Conservation (phyloP, 2,888 invertebrate species). For the Punctoribates punctum region DNA sequence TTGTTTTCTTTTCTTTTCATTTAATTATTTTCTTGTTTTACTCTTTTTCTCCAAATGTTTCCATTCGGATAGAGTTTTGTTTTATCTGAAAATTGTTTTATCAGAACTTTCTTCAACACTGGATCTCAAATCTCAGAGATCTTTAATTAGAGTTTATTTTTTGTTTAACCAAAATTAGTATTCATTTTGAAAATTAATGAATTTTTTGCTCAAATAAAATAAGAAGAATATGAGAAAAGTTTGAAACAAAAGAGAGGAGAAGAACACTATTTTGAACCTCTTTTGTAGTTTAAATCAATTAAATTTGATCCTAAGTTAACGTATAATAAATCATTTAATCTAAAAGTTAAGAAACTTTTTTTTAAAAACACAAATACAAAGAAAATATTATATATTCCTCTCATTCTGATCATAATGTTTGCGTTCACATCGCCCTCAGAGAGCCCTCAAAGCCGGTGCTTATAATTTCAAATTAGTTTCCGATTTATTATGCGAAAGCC, state of each 20-base stretch:
- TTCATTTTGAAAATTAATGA: not conserved
- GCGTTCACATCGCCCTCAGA: not conserved
- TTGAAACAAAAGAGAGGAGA: not conserved
- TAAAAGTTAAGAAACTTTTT: not conserved
- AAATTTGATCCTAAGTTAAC: not conserved
- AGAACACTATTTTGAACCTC: not conserved
- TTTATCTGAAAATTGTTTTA: too few species aligned
- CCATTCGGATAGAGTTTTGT: too few species aligned
- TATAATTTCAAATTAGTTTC: slow-evolving; percentile 5
- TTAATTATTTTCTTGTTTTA: too few species aligned
- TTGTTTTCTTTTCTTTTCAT: too few species aligned
- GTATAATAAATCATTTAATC: slow-evolving; percentile 27
- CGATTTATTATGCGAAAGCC: not conserved
- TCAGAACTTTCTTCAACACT: too few species aligned
- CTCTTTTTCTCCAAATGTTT: too few species aligned
- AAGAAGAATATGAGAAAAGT: not conserved
- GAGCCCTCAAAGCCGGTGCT: not conserved
- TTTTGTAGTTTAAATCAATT: slow-evolving; percentile 19
- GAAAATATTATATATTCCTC: not conserved
- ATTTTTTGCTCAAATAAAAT: not conserved
- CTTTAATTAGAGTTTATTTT: not conserved
- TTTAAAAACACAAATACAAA: not conserved
- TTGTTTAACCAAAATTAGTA: not conserved
- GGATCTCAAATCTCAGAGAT: not conserved
- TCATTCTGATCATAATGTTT: not conserved